phyloP scores from a whole-genome alignment of 2,797 vertebrate genomes.

The Cercopithecus petaurista region DNA sequence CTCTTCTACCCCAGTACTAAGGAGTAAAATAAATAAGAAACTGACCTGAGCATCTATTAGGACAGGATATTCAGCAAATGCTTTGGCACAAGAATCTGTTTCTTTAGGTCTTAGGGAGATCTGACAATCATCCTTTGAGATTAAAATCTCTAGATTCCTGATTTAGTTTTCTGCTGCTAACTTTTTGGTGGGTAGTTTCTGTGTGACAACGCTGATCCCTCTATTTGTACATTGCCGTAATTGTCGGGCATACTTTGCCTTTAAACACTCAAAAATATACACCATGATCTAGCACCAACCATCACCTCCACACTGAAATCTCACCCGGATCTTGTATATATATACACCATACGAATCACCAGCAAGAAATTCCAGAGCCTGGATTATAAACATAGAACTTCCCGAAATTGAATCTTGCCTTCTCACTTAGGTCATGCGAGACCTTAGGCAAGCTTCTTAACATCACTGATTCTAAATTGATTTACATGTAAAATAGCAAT shows the following conservation, averaged over 20 bases:
- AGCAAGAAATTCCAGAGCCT: neutral
- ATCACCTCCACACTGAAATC: neutral
- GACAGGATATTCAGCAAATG: neutral
- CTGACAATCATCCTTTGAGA: neutral
- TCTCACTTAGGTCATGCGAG: neutral
- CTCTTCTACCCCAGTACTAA: neutral
- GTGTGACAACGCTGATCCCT: neutral
- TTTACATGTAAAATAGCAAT: neutral
- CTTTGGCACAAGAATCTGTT: neutral
- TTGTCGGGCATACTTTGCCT: neutral
- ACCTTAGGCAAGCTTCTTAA: neutral
- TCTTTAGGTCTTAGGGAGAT: neutral
- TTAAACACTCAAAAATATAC: neutral
- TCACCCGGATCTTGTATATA: neutral
- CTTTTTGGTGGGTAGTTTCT: neutral
- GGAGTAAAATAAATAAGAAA: neutral
- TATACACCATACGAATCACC: neutral
- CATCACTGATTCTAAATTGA: neutral
- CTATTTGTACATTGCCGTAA: neutral
- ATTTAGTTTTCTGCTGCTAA: neutral
- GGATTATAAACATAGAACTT: neutral
- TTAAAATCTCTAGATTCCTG: neutral
- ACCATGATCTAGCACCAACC: neutral
- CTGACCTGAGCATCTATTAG: neutral
- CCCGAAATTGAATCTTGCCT: neutral